phyloP scores from a whole-genome alignment of 1,140 invertebrate species.

The Diabrotica undecimpunctata region DNA sequence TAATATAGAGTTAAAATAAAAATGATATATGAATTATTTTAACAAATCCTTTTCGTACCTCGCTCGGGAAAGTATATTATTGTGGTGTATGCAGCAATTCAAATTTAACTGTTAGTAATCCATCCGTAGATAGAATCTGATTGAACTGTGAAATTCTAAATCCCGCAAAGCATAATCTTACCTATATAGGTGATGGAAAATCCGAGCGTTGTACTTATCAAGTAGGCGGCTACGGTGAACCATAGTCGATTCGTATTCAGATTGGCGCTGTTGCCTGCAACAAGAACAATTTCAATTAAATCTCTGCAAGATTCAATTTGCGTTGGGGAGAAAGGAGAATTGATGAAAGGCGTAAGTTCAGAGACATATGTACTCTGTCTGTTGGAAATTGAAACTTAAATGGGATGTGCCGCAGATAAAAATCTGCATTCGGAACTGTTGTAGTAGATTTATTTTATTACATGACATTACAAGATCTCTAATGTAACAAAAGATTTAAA shows the following conservation, averaged over 20 bases:
- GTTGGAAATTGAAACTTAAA: conserved; percentile 3
- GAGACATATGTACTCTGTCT: background rate
- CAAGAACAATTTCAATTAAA: conserved; percentile 10
- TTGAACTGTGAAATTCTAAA: background rate
- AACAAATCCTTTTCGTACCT: too few relatives aligned
- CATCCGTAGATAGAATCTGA: too few relatives aligned
- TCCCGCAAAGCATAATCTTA: background rate
- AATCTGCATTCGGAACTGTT: too few relatives aligned
- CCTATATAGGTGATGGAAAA: conserved; percentile 8
- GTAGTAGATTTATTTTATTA: too few relatives aligned
- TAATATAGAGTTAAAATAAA: too few relatives aligned
- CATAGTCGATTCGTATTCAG: conserved; percentile 12
- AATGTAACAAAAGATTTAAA: too few relatives aligned
- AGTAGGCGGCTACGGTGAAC: conserved; percentile 4
- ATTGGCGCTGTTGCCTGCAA: conserved; percentile 11
- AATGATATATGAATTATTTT: too few relatives aligned
- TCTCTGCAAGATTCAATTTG: background rate
- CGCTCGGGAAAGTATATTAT: too few relatives aligned
- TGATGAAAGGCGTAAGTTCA: background rate
- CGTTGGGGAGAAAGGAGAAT: background rate
- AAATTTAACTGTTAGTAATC: too few relatives aligned
- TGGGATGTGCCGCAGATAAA: background rate
- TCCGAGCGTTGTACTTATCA: conserved; percentile 1
- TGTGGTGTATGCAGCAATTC: too few relatives aligned
- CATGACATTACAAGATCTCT: too few relatives aligned